These are phyloP conservation scores for Zeugodacus cucurbitae DNA, from an alignment of 1,140 invertebrate species.

Conservation along the genomic window DNA sequence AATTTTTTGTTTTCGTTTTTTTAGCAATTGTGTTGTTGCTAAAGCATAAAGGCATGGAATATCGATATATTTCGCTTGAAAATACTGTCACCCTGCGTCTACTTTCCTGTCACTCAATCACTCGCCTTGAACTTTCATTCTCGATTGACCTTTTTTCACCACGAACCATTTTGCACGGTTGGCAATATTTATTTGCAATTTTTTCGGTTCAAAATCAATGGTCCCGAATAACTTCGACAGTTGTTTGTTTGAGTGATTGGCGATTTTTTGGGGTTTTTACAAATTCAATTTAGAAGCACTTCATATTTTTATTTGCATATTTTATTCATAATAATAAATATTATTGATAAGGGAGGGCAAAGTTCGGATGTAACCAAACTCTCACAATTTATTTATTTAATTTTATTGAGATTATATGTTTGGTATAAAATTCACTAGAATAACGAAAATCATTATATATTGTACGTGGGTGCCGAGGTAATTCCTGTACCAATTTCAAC, in stretches of 20 bases:
- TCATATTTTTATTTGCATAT: neutral
- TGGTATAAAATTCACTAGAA: too few species aligned
- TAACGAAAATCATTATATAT: too few species aligned
- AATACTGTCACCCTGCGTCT: neutral
- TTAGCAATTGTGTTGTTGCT: neutral
- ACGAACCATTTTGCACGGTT: neutral
- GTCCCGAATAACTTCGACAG: neutral
- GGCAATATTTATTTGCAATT: slow-evolving; percentile 5
- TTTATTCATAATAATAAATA: too few species aligned
- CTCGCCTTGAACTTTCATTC: slow-evolving; percentile 7
- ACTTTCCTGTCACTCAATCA: neutral
- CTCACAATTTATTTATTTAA: too few species aligned
- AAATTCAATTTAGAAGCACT: neutral
- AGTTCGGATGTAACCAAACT: too few species aligned
- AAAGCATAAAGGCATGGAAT: neutral
- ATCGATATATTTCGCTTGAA: neutral
- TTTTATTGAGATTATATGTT: too few species aligned
- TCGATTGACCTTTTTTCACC: slow-evolving; percentile 1
- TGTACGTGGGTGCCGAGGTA: too few species aligned
- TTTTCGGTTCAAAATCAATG: slow-evolving; percentile 3
- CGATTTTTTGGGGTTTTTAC: neutral
- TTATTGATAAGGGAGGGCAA: too few species aligned
- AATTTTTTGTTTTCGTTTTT: too few species aligned
- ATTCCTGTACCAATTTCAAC: too few species aligned
- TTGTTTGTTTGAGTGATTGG: neutral